Base-by-base conservation (phyloP, 2,888 invertebrate species). In the Limnephilus lunatus region DNA sequence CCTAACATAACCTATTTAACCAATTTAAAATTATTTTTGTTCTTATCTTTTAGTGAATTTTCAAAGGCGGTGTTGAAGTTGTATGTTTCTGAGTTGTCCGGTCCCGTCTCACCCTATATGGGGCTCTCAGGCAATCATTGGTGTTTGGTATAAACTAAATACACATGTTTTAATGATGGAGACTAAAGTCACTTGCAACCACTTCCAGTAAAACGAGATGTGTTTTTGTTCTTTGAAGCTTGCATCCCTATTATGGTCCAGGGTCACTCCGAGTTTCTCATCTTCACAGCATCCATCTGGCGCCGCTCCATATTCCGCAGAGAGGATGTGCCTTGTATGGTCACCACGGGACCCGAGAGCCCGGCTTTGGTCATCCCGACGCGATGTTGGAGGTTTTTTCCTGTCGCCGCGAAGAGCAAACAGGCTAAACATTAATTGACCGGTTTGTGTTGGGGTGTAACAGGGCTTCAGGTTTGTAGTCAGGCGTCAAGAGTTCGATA, bases 291-390 rank as follows among this genome's bases (percentile, higher is more conserved):
- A 19, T 83, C 35, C 35, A 39, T 19, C 32, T 39, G 83, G 83
- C 83, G 83, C 31, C 82, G 82, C 82, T 83, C 32, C 83, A 39
- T 39, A 32, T 83, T 83, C 31, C 32, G 32, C 32, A 83, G 83
- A 83, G 83, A 32, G 19, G 25, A 25, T 39, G 32, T 15, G 32
- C 83, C 83, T 35, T 83, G 83, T 83, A 83, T 35, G 83, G 83
- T 32, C 32, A 32, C 31, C 14, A 15, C 15, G 25, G 35, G 83
- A 32, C 11, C 35, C 12, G 35, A 25, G 83, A 32, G 32, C 25
- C 83, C 83, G 25, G 83, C 83, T 83, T 83, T 83, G 83, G 83
- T 83, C 83, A 83, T 83, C 83, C 35, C 31, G 35, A 35, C 83
- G 35, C 35, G 39, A 39, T 39, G 39, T n/a, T 68, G 83, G 35